phyloP scores from a whole-genome alignment of 2,797 vertebrate genomes.

The Neosilurus mollespiculum region DNA sequence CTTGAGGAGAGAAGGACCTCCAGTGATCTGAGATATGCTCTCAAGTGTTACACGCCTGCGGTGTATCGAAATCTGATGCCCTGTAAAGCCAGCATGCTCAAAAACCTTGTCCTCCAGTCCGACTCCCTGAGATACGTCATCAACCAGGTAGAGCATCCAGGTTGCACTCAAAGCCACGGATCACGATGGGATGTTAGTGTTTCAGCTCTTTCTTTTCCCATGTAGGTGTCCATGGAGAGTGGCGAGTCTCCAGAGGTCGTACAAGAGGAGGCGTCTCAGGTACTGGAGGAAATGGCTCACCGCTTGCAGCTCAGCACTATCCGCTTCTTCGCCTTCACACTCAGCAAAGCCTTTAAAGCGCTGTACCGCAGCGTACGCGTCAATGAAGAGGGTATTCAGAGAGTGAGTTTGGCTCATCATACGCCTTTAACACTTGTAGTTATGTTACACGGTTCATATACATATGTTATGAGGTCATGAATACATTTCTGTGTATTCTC shows the following conservation, averaged over 20 bases:
- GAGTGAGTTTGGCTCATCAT: constrained; percentile 74
- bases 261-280: constrained; percentile 80
- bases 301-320: constrained; percentile 82
- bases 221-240: constrained; percentile 82
- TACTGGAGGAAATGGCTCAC: constrained; percentile 96
- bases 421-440: not conserved
- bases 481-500: no score
- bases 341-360: constrained; percentile 91
- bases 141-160: constrained; percentile 74
- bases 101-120: constrained; percentile 82
- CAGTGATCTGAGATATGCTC: constrained; percentile 90
- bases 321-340: constrained; percentile 87
- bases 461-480: no score
- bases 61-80: constrained; percentile 84
- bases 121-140: constrained; percentile 85
- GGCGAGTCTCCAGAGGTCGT: constrained; percentile 76
- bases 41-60: constrained; percentile 85
- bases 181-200: not conserved
- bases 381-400: constrained; percentile 96
- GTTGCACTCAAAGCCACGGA: not conserved
- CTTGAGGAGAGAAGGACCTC: constrained; percentile 87
- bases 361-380: constrained; percentile 89
- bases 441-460: no score
- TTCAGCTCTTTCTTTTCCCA: not conserved
- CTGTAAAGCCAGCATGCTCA: constrained; percentile 79